Percentiles rank a stretch among this genome's conserved stretches.
Conservation (phyloP, 2,797 vertebrate genomes). For the Petrocephalus schoutedeni region DNA sequence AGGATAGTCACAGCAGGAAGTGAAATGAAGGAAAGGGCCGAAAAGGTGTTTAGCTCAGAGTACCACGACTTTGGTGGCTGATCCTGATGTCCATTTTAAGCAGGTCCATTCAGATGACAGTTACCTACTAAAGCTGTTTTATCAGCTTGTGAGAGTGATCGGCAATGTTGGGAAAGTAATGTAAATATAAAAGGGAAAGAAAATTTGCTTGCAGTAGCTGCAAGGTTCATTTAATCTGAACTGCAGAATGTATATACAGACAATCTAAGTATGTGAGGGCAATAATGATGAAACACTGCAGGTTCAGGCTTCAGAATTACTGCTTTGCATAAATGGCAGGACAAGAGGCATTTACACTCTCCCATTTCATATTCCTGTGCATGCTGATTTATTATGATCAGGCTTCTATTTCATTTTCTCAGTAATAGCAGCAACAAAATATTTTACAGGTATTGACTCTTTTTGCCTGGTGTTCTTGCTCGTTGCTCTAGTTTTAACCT, state of each 20-base stretch:
- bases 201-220: not conserved
- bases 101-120: not conserved
- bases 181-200: not conserved
- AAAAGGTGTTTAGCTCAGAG: not conserved
- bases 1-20: not conserved
- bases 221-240: not conserved
- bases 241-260: not conserved
- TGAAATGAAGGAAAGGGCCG: not conserved
- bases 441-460: not conserved
- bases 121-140: not conserved
- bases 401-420: not conserved
- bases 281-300: not conserved
- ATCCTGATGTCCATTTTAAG: not conserved
- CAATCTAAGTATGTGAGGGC: not conserved
- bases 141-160: not conserved
- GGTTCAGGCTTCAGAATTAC: not conserved
- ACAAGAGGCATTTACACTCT: not conserved
- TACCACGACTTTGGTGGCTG: not conserved
- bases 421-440: not conserved
- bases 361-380: not conserved
- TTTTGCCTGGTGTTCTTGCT: not conserved
- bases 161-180: not conserved
- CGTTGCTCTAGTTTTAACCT: not conserved
- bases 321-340: not conserved
- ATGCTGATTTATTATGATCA: slow-evolving; percentile 3